phyloP scores from a whole-genome alignment of 2,888 invertebrate genomes.

The Bellardia bayeri region DNA sequence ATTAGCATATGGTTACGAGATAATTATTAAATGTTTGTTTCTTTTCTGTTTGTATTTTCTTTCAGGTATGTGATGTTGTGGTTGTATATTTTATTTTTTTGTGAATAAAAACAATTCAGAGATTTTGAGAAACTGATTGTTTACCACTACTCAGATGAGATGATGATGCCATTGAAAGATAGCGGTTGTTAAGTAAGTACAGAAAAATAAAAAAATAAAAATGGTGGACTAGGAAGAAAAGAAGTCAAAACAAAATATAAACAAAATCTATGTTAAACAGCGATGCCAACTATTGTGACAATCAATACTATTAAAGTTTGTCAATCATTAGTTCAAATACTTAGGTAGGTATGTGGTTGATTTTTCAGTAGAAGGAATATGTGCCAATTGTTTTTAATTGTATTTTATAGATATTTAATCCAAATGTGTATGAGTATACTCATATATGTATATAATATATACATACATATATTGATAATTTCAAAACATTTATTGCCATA shows the following conservation, averaged over 20 bases:
- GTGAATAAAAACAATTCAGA: constrained; percentile 26
- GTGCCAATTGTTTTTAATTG: too few species aligned
- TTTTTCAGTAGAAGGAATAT: too few species aligned
- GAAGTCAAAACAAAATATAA: not conserved
- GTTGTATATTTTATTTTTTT: constrained; percentile 35
- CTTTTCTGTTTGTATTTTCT: constrained; percentile 59
- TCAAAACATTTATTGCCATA: too few species aligned
- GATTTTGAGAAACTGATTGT: constrained; percentile 38
- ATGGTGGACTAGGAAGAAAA: not conserved
- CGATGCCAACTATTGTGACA: not conserved
- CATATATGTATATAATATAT: too few species aligned
- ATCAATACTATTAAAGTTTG: too few species aligned
- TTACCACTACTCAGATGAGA: constrained; percentile 14
- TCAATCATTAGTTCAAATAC: too few species aligned
- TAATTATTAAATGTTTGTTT: constrained; percentile 54
- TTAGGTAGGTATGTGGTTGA: too few species aligned
- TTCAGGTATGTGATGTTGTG: constrained; percentile 59
- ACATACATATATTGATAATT: too few species aligned
- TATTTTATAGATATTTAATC: too few species aligned
- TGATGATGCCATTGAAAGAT: constrained; percentile 52
- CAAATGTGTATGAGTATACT: too few species aligned
- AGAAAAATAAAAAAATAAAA: not conserved
- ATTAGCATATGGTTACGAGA: constrained; percentile 67
- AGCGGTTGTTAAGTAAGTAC: constrained; percentile 49
- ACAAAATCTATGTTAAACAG: not conserved